phyloP scores from a whole-genome alignment of 2,113 vertebrate genomes.

The Psettodes erumei region DNA sequence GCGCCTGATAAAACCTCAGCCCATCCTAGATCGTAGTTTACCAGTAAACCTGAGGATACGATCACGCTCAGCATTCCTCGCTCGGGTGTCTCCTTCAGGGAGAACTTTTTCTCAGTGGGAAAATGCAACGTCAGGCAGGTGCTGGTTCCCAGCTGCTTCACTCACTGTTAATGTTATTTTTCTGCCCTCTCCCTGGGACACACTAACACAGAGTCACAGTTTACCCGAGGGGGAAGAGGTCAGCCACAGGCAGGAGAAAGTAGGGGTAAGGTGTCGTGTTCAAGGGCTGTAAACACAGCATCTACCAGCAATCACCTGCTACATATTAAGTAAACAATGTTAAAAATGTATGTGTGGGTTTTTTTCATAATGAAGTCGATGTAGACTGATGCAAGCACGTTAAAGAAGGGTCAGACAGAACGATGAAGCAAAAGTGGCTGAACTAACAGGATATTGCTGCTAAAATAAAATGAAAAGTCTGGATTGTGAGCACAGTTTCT shows the following conservation, averaged over 20 bases:
- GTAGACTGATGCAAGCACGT: too few relatives aligned
- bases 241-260: neutral
- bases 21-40: neutral
- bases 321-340: neutral
- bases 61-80: neutral
- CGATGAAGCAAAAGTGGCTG: too few relatives aligned
- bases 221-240: neutral
- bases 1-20: neutral
- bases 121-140: too few relatives aligned
- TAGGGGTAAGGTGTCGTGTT: neutral
- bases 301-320: neutral
- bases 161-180: neutral
- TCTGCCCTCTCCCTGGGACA: neutral
- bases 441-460: neutral
- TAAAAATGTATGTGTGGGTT: too few relatives aligned
- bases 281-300: neutral
- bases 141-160: neutral
- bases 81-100: neutral
- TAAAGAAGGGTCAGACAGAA: too few relatives aligned
- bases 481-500: constrained; percentile 19
- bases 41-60: too few relatives aligned
- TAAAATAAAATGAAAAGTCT: neutral
- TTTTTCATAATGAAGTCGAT: too few relatives aligned
- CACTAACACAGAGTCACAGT: neutral
- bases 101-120: neutral